phyloP scores from a whole-genome alignment of 2,797 vertebrate species.

The Malacoctenus gilli region DNA sequence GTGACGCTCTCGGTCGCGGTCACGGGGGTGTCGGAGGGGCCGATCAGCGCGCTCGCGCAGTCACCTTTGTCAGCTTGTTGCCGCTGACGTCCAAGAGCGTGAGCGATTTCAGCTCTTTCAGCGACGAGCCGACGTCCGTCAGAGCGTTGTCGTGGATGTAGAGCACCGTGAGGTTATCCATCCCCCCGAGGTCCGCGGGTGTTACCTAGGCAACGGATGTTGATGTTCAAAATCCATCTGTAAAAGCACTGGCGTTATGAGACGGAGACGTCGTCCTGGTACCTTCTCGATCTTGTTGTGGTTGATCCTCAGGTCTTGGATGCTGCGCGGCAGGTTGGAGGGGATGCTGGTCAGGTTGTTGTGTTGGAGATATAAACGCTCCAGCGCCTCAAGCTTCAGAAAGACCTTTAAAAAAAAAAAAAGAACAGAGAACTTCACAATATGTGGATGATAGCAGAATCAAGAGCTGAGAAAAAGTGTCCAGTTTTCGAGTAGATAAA shows the following conservation, averaged over 20 bases:
- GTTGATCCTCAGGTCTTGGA: constrained; percentile 89
- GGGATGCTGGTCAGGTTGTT: constrained; percentile 92
- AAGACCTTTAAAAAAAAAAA: constrained; percentile 77
- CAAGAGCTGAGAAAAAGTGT: too few species aligned
- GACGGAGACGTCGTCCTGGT: neutral
- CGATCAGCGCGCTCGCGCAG: too few species aligned
- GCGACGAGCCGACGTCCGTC: constrained; percentile 84
- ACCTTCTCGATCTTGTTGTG: constrained; percentile 90
- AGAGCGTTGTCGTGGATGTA: constrained; percentile 91
- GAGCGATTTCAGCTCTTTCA: constrained; percentile 86
- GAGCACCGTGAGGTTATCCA: constrained; percentile 92
- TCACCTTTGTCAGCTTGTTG: constrained; percentile 87
- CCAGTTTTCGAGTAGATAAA: too few species aligned
- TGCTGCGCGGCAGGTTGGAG: constrained; percentile 84
- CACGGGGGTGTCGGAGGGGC: too few species aligned
- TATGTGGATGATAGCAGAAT: too few species aligned
- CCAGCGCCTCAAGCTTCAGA: constrained; percentile 82
- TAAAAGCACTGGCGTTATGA: too few species aligned
- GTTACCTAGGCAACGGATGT: constrained; percentile 74
- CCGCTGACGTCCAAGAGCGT: constrained; percentile 90
- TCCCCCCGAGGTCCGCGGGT: constrained; percentile 84
- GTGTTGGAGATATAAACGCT: constrained; percentile 92
- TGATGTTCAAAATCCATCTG: neutral
- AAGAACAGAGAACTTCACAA: too few species aligned
- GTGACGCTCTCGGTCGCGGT: too few species aligned